Conservation (phyloP, 1,140 invertebrate genomes). For the Hyles euphorbiae region DNA sequence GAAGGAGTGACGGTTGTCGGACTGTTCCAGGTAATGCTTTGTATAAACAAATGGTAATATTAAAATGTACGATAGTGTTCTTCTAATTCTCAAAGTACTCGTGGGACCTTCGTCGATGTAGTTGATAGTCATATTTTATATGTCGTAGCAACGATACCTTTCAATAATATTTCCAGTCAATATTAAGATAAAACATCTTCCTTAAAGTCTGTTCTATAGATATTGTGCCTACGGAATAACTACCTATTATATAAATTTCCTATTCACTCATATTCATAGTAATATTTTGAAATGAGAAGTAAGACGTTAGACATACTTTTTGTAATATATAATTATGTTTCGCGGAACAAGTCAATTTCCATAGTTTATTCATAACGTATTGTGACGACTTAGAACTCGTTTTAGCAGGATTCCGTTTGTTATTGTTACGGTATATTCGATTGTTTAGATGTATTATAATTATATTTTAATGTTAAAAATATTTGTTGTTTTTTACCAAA, state of each 20-base stretch:
- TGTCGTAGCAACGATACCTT: conserved; percentile 19
- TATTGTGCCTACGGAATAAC: no score
- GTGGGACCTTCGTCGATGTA: conserved; percentile 54
- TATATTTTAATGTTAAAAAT: conserved; percentile 31
- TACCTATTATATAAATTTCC: no score
- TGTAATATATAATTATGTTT: no score
- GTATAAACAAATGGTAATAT: no score
- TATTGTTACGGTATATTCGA: conserved; percentile 6
- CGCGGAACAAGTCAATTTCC: conserved; percentile 1
- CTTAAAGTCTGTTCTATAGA: no score
- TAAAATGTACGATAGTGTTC: background rate
- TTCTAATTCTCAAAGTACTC: conserved; percentile 47
- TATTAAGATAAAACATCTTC: no score
- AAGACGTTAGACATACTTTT: no score
- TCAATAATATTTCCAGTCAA: conserved; percentile 15
- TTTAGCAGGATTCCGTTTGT: background rate
- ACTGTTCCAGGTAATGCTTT: conserved; percentile 6
- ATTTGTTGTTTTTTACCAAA: conserved; percentile 48
- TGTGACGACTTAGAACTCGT: background rate
- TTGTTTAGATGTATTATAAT: conserved; percentile 30
- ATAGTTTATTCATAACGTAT: background rate
- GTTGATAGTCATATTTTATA: conserved; percentile 39
- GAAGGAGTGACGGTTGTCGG: no score
- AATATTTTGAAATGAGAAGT: no score
- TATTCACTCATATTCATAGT: no score